Conservation (phyloP, 2,888 invertebrate species). For the Callimorpha dominula region DNA sequence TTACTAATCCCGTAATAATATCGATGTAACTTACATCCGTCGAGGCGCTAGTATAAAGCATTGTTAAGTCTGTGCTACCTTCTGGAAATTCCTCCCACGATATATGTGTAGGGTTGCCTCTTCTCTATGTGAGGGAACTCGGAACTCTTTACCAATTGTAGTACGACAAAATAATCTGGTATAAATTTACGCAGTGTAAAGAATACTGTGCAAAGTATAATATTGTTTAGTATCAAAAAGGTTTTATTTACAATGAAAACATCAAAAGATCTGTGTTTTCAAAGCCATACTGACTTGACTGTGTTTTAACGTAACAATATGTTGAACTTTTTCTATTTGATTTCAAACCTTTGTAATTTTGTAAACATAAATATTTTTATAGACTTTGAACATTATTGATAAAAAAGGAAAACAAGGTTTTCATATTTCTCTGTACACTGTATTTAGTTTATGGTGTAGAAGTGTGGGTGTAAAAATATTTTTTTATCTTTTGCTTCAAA, state of each 20-base stretch:
- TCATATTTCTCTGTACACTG: background rate
- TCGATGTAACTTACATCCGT: slow-evolving; percentile 54
- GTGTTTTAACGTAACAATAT: slow-evolving; percentile 14
- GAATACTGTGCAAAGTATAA: slow-evolving; percentile 13
- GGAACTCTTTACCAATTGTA: slow-evolving; percentile 2
- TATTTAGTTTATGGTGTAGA: background rate
- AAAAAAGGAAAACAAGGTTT: background rate
- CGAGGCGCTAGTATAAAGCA: slow-evolving; percentile 65
- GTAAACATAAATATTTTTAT: background rate
- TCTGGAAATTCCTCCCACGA: slow-evolving; percentile 63
- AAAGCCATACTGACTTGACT: slow-evolving; percentile 22
- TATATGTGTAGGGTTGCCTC: slow-evolving; percentile 50
- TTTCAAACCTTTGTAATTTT: slow-evolving; percentile 17
- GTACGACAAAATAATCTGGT: slow-evolving; percentile 35
- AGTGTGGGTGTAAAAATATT: background rate
- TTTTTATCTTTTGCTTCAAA: too few species aligned
- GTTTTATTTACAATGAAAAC: slow-evolving; percentile 37
- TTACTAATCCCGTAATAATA: slow-evolving; percentile 34
- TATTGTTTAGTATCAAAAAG: slow-evolving; percentile 33
- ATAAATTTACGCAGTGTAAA: slow-evolving; percentile 25
- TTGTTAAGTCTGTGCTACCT: slow-evolving; percentile 76
- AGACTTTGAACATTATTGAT: background rate
- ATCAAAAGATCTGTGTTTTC: slow-evolving; percentile 37
- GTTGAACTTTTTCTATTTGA: slow-evolving; percentile 20
- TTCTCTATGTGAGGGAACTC: slow-evolving; percentile 14